Percentiles rank a stretch among this genome's conserved stretches.
These are phyloP conservation scores for Bacillus rossius DNA, from an alignment of 1,140 invertebrate species.

Conservation along the genomic window DNA sequence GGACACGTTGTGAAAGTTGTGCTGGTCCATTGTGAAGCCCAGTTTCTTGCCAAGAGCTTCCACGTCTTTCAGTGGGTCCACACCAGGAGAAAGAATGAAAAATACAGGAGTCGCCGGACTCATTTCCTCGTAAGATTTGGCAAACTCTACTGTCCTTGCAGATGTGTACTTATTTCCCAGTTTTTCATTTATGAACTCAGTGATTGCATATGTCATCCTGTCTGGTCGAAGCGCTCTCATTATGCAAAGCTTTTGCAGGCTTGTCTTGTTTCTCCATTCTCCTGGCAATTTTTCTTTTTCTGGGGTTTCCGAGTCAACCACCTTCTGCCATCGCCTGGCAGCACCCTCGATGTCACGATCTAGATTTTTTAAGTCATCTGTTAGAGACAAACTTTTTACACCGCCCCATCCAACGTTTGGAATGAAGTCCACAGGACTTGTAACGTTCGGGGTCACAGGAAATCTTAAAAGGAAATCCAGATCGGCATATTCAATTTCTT, in stretches of 20 bases:
- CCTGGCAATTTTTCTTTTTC: slow-evolving; percentile 93
- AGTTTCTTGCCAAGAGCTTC: slow-evolving; percentile 71
- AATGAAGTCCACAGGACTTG: slow-evolving; percentile 80
- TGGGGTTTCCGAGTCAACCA: slow-evolving; percentile 84
- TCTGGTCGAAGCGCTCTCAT: slow-evolving; percentile 65
- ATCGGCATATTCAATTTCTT: slow-evolving; percentile 64
- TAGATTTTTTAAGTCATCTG: slow-evolving; percentile 79
- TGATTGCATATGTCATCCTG: slow-evolving; percentile 63
- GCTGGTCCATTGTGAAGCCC: slow-evolving; percentile 72
- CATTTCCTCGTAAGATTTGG: slow-evolving; percentile 82
- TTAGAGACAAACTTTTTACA: slow-evolving; percentile 68
- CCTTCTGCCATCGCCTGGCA: slow-evolving; percentile 87
- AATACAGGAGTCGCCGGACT: slow-evolving; percentile 82
- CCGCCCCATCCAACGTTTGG: slow-evolving; percentile 83
- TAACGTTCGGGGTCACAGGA: slow-evolving; percentile 56
- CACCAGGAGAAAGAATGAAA: slow-evolving; percentile 92
- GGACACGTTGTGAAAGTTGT: slow-evolving; percentile 90
- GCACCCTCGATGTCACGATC: slow-evolving; percentile 92
- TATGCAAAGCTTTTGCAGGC: slow-evolving; percentile 86
- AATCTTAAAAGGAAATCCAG: slow-evolving; percentile 85
- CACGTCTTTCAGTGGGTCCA: slow-evolving; percentile 88
- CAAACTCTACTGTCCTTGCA: slow-evolving; percentile 69
- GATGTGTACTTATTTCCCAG: slow-evolving; percentile 79
- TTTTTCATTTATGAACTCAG: slow-evolving; percentile 78
- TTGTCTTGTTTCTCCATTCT: slow-evolving; percentile 92